Evolutionary conservation across 2,888 invertebrate species (phyloP), one percentile per base, ranked within the genome.

Genomic region (Phortica okadai): DNA sequence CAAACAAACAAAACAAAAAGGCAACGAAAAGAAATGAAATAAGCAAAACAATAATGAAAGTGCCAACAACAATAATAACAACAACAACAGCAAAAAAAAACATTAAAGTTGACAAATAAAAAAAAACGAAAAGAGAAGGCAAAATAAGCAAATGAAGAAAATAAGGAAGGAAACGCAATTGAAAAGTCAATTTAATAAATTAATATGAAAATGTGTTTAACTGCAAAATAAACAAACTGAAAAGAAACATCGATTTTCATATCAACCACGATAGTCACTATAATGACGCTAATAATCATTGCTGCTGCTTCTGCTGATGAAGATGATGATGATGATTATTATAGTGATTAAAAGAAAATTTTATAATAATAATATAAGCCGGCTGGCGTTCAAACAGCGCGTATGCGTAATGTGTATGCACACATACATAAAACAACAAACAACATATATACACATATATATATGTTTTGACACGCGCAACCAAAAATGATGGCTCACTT

Each of bases 161-260:
- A 62, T n/a, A 56, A 56, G n/a, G 14, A 33, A 21, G 8, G 21
- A 41, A 25, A 66, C 66, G 41, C 33, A 14, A 21, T 11, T 25
- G 59, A 10, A 11, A 25, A 16, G 3, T 8, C 66, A 66, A 33
- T 33, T 33, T 7, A 7, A 16, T 21, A 33, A 66, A 33, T 66
- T 66, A 66, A 66, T 33, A 66, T 33, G 33, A 33, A 66, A 66
- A 66, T 66, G 66, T 14, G 66, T 14, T 66, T 7, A 66, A 66
- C 33, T 66, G 66, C 21, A 66, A 7, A 33, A 10, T 14, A 66
- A 66, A 66, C 66, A 66, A 41, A 11, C 33, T 33, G 66, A 21
- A 33, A 8, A 50, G 1, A 50, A 33, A 33, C 33, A 50, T 6
- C 50, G 14, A 50, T 6, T 50, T 50, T 14, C 8, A 8, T 50